These are phyloP conservation scores for Pectinophora gossypiella DNA, from an alignment of 1,140 invertebrate genomes.

Conservation along the genomic window DNA sequence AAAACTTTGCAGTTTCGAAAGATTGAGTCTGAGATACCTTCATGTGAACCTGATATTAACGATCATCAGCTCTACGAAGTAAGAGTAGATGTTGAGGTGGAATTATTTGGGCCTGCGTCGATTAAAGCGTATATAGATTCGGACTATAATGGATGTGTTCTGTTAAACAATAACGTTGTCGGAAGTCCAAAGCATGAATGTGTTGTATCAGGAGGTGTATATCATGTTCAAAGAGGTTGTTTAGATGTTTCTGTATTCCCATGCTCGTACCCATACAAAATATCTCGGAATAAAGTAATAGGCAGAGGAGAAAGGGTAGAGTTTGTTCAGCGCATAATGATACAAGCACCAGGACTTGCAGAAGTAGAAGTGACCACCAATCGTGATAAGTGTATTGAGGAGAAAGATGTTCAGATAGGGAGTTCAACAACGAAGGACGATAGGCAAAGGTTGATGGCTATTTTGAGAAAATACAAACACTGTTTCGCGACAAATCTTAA, in stretches of 20 bases:
- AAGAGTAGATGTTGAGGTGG: neutral
- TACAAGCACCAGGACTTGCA: neutral
- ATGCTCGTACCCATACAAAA: neutral
- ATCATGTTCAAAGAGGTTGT: neutral
- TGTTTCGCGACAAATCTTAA: conserved; percentile 1
- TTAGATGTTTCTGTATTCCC: neutral
- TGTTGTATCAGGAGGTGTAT: neutral
- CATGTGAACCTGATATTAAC: too few relatives aligned
- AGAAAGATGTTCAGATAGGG: neutral
- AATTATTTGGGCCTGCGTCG: neutral
- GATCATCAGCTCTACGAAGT: neutral
- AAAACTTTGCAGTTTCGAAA: neutral
- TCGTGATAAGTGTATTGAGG: neutral
- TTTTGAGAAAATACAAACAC: neutral
- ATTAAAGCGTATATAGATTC: neutral
- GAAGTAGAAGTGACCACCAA: neutral
- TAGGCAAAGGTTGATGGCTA: neutral
- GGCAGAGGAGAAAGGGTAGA: neutral
- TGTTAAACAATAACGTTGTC: neutral
- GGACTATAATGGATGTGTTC: neutral
- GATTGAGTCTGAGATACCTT: neutral
- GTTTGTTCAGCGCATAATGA: neutral
- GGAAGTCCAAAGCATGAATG: neutral
- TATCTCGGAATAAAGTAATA: neutral
- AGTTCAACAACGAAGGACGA: neutral